Evolutionary conservation across 2,888 invertebrate genomes (phyloP).

Genomic region (Amitus sp.): DNA sequence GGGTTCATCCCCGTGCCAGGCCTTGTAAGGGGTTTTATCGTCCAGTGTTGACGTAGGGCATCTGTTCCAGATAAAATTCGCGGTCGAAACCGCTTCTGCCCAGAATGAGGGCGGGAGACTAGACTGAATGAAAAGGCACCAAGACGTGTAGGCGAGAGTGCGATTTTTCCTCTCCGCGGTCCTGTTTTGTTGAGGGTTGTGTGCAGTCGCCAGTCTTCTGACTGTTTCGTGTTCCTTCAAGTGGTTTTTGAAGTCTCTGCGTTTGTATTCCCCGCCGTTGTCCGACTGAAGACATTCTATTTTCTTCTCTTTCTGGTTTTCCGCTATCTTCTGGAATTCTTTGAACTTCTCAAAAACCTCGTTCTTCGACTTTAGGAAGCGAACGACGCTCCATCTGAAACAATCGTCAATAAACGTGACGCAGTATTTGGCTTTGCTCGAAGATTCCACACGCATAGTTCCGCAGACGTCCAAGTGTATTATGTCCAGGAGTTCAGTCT

Average conservation of each 20-base stretch:
- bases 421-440: constrained; percentile 36
- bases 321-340: constrained; percentile 30
- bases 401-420: constrained; percentile 44
- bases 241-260: constrained; percentile 39
- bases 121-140: constrained; percentile 43
- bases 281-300: constrained; percentile 40
- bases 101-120: no score
- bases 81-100: no score
- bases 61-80: no score
- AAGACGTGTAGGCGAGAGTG: constrained; percentile 46
- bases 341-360: constrained; percentile 35
- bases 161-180: constrained; percentile 47
- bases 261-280: constrained; percentile 41
- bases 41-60: no score
- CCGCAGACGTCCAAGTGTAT: constrained; percentile 45
- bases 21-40: neutral
- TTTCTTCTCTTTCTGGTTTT: constrained; percentile 33
- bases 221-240: constrained; percentile 39
- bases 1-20: no score
- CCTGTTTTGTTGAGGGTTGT: constrained; percentile 50
- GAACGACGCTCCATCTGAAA: constrained; percentile 35
- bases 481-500: constrained; percentile 35
- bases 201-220: constrained; percentile 39
- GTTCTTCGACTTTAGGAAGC: constrained; percentile 33
- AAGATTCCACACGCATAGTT: constrained; percentile 38